Conservation (phyloP, 2,888 invertebrate genomes). For the Drosophila austrosaltans region DNA sequence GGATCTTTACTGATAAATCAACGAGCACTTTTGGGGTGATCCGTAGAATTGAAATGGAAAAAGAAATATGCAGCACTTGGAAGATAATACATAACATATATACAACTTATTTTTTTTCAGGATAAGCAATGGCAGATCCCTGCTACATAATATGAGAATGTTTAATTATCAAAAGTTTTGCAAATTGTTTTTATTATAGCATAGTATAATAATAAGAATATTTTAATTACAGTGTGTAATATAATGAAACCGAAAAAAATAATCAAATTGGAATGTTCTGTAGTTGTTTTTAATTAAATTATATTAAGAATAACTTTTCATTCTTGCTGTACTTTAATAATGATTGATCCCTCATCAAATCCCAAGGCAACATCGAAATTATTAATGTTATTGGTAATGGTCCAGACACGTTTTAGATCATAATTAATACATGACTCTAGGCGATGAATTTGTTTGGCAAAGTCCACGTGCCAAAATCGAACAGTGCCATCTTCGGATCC, state of each 20-base stretch:
- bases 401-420: constrained; percentile 99
- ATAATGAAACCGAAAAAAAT: too few relatives aligned
- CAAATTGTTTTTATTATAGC: too few relatives aligned
- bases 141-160: too few relatives aligned
- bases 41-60: background rate
- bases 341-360: constrained; percentile 84
- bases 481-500: constrained; percentile 99
- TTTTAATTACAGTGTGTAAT: too few relatives aligned
- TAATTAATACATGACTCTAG: constrained; percentile 98
- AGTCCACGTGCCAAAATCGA: constrained; percentile 98
- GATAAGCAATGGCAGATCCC: too few relatives aligned
- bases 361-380: constrained; percentile 93
- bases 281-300: too few relatives aligned
- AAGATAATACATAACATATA: too few relatives aligned
- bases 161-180: background rate
- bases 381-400: constrained; percentile 96
- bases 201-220: too few relatives aligned
- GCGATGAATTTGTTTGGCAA: constrained; percentile 88
- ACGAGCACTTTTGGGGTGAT: background rate
- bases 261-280: too few relatives aligned
- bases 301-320: background rate
- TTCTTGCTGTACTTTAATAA: constrained; percentile 79
- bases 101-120: too few relatives aligned
- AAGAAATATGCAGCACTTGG: too few relatives aligned
- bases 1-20: background rate